Percentiles rank a stretch among this genome's conserved stretches.
Evolutionary conservation across 2,888 invertebrate genomes (phyloP).

Genomic region (Drosophila mimetica): DNA sequence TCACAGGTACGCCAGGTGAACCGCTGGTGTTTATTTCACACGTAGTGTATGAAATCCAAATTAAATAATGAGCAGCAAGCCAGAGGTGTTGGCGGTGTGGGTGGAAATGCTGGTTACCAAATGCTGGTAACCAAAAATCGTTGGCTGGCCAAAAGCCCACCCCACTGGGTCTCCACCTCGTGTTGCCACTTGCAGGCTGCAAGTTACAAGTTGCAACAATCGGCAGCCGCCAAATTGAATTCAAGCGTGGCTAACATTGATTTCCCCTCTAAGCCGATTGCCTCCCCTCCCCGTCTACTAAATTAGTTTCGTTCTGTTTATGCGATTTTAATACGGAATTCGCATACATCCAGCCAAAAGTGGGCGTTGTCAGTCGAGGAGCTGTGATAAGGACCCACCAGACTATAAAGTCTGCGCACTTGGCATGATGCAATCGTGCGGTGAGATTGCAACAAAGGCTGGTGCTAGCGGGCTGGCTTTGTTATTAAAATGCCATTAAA

Average conservation of each 20-base stretch:
- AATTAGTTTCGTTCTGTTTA: constrained; percentile 73
- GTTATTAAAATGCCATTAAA: constrained; percentile 71
- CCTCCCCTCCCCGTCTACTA: constrained; percentile 25
- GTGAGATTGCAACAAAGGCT: constrained; percentile 58
- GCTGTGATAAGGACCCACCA: constrained; percentile 63
- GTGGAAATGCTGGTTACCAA: constrained; percentile 57
- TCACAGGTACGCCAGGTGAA: neutral
- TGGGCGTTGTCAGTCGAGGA: constrained; percentile 60
- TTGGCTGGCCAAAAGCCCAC: constrained; percentile 7
- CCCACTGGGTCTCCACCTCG: constrained; percentile 5
- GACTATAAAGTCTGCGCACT: constrained; percentile 4
- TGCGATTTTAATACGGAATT: constrained; percentile 72
- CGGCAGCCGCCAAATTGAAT: constrained; percentile 66
- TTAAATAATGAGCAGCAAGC: constrained; percentile 57
- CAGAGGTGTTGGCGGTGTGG: constrained; percentile 66
- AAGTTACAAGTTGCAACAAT: constrained; percentile 55
- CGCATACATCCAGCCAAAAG: constrained; percentile 47
- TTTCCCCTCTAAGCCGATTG: constrained; percentile 32
- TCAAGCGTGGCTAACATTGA: constrained; percentile 75
- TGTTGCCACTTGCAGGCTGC: constrained; percentile 26
- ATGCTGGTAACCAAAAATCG: constrained; percentile 52
- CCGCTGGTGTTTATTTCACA: neutral
- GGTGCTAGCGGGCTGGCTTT: constrained; percentile 35
- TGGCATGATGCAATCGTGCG: constrained; percentile 68
- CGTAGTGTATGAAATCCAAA: constrained; percentile 54